Percentiles rank a stretch among this genome's conserved stretches.
phyloP scores from a whole-genome alignment of 2,113 vertebrate species.

The Bungarus multicinctus region DNA sequence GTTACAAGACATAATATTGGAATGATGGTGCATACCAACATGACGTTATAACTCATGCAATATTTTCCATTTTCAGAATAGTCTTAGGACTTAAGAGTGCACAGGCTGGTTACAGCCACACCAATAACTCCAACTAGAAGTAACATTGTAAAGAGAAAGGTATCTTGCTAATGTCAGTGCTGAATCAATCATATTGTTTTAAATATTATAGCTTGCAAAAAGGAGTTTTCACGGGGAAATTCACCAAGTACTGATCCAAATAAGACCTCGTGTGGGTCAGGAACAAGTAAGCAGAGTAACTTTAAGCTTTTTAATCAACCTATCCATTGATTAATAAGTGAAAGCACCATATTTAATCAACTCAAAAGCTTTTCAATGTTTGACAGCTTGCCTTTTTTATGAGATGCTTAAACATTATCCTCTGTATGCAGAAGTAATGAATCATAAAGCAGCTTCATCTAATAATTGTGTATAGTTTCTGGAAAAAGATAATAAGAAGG shows the following conservation, averaged over 20 bases:
- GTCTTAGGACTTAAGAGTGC: not conserved
- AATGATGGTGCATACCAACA: not conserved
- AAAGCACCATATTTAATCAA: constrained; percentile 14
- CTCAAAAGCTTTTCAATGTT: constrained; percentile 11
- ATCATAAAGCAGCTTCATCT: not conserved
- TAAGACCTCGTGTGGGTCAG: not conserved
- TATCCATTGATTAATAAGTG: constrained; percentile 17
- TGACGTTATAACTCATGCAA: not conserved
- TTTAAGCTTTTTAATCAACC: constrained; percentile 14
- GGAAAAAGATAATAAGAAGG: not conserved
- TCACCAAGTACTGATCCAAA: not conserved
- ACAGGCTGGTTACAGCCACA: not conserved
- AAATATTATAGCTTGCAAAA: not conserved
- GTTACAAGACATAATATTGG: not conserved
- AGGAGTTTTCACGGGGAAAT: not conserved
- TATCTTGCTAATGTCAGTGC: not conserved
- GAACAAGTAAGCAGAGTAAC: not conserved
- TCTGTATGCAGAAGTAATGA: constrained; percentile 7
- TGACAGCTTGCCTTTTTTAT: constrained; percentile 6
- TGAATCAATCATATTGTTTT: not conserved
- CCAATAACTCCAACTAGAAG: not conserved
- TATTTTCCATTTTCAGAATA: not conserved
- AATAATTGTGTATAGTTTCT: not conserved
- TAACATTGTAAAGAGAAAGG: not conserved
- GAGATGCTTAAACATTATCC: not conserved